These are phyloP conservation scores for Papilio dardanus DNA, from an alignment of 1,140 invertebrate species.

Conservation along the genomic window DNA sequence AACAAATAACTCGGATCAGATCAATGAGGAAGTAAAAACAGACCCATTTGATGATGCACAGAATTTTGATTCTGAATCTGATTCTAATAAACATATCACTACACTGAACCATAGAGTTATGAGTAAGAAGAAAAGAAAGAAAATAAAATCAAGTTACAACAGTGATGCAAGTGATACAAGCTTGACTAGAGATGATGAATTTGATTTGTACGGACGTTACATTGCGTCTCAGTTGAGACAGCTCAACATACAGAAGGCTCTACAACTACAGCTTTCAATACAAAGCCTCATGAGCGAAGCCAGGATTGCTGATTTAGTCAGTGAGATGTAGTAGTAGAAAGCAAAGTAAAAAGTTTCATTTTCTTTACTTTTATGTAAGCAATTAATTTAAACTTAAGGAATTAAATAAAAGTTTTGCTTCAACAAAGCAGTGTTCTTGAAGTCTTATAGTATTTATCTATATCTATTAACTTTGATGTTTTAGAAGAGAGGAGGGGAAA, in stretches of 20 bases:
- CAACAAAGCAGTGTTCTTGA: not conserved
- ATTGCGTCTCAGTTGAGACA: constrained; percentile 67
- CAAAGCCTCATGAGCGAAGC: constrained; percentile 67
- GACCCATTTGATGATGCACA: constrained; percentile 47
- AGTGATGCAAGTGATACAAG: constrained; percentile 45
- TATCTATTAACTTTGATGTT: too few species aligned
- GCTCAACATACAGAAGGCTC: constrained; percentile 63
- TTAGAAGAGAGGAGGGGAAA: too few species aligned
- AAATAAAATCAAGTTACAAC: constrained; percentile 50
- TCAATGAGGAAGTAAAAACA: constrained; percentile 41
- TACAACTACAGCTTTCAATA: constrained; percentile 65
- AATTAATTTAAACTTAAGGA: too few species aligned
- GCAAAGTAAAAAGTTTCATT: not conserved
- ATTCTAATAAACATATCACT: constrained; percentile 32
- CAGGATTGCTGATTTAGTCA: constrained; percentile 54
- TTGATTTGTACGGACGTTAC: constrained; percentile 73
- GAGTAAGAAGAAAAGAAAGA: constrained; percentile 50
- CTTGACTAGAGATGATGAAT: constrained; percentile 63
- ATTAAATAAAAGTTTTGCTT: too few species aligned
- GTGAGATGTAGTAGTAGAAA: constrained; percentile 3
- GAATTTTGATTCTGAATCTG: constrained; percentile 47
- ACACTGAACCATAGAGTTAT: constrained; percentile 15
- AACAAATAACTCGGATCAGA: constrained; percentile 37
- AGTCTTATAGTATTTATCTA: not conserved
- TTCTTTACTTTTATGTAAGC: not conserved